Conservation (phyloP, 2,888 invertebrate species). For the Alentia gelatinosa region DNA sequence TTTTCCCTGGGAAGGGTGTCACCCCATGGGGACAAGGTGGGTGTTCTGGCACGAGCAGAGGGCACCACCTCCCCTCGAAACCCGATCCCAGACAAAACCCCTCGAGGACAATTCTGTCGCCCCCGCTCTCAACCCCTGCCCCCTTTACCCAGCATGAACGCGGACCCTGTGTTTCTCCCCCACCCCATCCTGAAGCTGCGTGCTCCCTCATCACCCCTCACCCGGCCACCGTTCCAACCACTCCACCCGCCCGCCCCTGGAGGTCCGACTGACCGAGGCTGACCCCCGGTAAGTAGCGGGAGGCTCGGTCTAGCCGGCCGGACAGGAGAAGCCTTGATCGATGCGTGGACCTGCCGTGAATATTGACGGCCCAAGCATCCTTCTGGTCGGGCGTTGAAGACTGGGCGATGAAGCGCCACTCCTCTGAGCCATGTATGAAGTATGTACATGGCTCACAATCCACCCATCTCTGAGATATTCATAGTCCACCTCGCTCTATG, state of each 20-base stretch:
- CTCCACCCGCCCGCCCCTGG: background rate
- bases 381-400: background rate
- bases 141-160: no score
- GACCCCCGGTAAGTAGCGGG: background rate
- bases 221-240: background rate
- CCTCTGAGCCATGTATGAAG: no score
- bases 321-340: background rate
- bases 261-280: background rate
- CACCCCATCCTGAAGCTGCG: no score
- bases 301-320: background rate
- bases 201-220: no score
- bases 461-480: no score
- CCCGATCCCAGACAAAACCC: no score
- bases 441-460: no score
- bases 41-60: background rate
- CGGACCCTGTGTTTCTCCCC: no score
- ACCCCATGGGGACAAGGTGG: background rate
- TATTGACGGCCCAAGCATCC: background rate
- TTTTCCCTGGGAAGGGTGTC: background rate
- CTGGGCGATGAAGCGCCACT: background rate
- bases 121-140: no score
- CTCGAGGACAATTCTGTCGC: no score
- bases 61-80: background rate
- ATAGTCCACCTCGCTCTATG: no score
- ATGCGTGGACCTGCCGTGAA: background rate